phyloP scores from a whole-genome alignment of 2,113 vertebrate genomes.

The Prionailurus bengalensis region DNA sequence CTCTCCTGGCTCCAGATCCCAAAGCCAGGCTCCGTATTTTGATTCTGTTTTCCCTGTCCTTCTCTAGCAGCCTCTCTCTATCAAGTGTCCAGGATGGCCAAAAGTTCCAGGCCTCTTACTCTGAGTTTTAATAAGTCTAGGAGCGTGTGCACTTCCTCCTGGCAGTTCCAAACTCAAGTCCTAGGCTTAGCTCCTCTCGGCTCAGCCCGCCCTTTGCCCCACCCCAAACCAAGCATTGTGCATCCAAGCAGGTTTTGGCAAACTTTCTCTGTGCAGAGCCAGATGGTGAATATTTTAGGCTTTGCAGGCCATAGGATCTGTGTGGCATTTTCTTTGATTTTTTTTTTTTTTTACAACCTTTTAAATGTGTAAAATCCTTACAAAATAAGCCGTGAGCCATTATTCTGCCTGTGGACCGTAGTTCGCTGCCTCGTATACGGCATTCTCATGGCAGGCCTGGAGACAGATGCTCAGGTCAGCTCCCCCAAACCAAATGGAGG shows the following conservation, averaged over 20 bases:
- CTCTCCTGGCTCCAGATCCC: not conserved
- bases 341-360: slow-evolving; percentile 1
- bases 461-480: not conserved
- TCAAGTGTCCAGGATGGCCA: not conserved
- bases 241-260: not conserved
- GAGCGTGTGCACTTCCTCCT: not conserved
- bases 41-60: not conserved
- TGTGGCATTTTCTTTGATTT: not conserved
- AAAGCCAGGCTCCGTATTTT: not conserved
- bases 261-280: not conserved
- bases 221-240: not conserved
- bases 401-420: not conserved
- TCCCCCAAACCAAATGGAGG: not conserved
- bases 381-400: not conserved
- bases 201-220: not conserved
- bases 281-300: not conserved
- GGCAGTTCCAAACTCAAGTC: not conserved
- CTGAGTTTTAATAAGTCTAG: not conserved
- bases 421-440: not conserved
- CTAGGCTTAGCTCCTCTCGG: not conserved
- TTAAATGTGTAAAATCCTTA: slow-evolving; percentile 14
- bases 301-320: not conserved
- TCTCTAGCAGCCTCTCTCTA: not conserved
- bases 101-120: not conserved
- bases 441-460: not conserved